These are phyloP conservation scores for Drosophila kokeensis DNA, from an alignment of 2,888 invertebrate genomes.

Conservation along the genomic window DNA sequence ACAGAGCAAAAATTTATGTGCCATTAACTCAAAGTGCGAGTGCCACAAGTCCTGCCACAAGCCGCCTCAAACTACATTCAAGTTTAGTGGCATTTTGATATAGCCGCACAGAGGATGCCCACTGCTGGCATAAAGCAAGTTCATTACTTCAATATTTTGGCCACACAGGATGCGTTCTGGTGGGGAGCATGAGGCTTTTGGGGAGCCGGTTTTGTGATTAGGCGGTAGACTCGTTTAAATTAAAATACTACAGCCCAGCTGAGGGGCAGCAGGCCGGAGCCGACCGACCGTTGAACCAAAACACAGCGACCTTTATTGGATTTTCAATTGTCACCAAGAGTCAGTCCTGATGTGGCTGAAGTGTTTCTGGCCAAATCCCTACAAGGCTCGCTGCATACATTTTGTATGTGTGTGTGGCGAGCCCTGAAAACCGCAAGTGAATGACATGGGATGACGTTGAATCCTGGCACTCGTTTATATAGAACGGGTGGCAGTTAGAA, in stretches of 20 bases:
- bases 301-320: conserved; percentile 71
- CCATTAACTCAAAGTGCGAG: conserved; percentile 74
- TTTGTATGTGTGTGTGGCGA: conserved; percentile 2
- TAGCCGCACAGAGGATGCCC: conserved; percentile 30
- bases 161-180: conserved; percentile 58
- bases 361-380: conserved; percentile 61
- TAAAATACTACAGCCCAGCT: conserved; percentile 65
- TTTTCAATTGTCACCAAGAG: conserved; percentile 75
- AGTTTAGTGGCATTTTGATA: conserved; percentile 63
- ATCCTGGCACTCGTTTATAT: conserved; percentile 49
- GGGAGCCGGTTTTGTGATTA: conserved; percentile 71
- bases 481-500: conserved; percentile 21
- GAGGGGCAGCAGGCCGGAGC: not conserved
- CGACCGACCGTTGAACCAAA: not conserved
- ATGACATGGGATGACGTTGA: conserved; percentile 60
- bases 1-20: conserved; percentile 68
- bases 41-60: conserved; percentile 21
- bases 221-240: conserved; percentile 74
- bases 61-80: conserved; percentile 35
- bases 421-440: conserved; percentile 67
- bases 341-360: conserved; percentile 32
- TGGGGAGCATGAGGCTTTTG: conserved; percentile 41
- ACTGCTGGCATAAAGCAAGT: conserved; percentile 53
- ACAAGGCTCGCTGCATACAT: conserved; percentile 3
- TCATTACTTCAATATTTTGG: conserved; percentile 76